Conservation (phyloP, 2,888 invertebrate genomes). For the Cheilosia variabilis region DNA sequence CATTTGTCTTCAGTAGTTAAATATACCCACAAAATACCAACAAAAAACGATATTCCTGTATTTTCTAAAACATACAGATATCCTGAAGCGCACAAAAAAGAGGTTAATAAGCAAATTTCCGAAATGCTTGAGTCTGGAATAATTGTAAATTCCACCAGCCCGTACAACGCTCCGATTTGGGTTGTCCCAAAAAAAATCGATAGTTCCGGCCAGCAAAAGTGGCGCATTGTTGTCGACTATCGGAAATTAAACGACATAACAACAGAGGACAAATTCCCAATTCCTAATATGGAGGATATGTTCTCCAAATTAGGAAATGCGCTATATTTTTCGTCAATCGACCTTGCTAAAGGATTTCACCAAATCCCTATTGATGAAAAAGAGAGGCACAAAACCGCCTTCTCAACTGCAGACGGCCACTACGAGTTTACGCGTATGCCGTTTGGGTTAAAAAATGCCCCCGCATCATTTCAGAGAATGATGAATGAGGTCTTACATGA, state of each 20-base stretch:
- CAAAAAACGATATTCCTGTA: conserved; percentile 19
- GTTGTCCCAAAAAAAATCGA: conserved; percentile 31
- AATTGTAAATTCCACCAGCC: background rate
- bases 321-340: conserved; percentile 40
- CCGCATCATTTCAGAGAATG: no score
- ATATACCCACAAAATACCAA: conserved; percentile 29
- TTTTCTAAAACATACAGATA: conserved; percentile 34
- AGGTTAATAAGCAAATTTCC: background rate
- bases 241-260: conserved; percentile 31
- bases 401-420: conserved; percentile 45
- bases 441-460: no score
- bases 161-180: conserved; percentile 37
- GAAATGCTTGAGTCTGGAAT: no score
- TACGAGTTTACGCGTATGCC: conserved; percentile 36
- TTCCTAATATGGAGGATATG: no score
- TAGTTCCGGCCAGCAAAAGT: conserved; percentile 42
- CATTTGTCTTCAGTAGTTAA: conserved; percentile 17
- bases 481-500: conserved; percentile 30
- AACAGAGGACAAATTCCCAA: background rate
- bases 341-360: conserved; percentile 54
- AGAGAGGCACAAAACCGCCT: conserved; percentile 53
- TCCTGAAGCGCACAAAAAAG: conserved; percentile 16
- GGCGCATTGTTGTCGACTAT: conserved; percentile 48
- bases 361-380: conserved; percentile 41
- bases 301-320: background rate